A percentile compares a stretch with the other conserved stretches of the same genome.
Conservation (phyloP, 1,140 invertebrate genomes). For the Nixonia krombeini region DNA sequence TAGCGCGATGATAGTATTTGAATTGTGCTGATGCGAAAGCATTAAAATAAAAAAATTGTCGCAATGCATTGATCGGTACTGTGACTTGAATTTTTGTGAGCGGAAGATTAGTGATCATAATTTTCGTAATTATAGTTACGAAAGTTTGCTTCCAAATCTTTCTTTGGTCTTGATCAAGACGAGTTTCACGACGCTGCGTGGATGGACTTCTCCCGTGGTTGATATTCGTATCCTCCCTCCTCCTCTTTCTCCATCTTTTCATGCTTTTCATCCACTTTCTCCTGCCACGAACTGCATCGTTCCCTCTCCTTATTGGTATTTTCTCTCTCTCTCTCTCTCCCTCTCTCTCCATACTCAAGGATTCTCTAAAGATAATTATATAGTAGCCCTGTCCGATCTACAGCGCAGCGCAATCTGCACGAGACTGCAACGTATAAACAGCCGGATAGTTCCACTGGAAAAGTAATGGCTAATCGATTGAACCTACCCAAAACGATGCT, state of each 20-base stretch:
- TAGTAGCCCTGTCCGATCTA: slow-evolving; percentile 55
- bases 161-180: slow-evolving; percentile 19
- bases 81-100: neutral
- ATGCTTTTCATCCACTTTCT: too few relatives aligned
- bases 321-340: slow-evolving; percentile 20
- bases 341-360: slow-evolving; percentile 48
- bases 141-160: slow-evolving; percentile 16
- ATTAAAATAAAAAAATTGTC: too few relatives aligned
- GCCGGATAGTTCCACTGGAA: slow-evolving; percentile 51
- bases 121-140: neutral
- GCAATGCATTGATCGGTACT: too few relatives aligned
- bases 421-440: slow-evolving; percentile 53
- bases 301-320: slow-evolving; percentile 3
- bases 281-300: slow-evolving; percentile 15
- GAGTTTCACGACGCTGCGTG: slow-evolving; percentile 25
- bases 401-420: slow-evolving; percentile 27
- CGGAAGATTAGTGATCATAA: neutral
- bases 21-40: too few relatives aligned
- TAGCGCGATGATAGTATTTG: too few relatives aligned
- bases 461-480: slow-evolving; percentile 64
- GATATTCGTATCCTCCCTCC: slow-evolving; percentile 6
- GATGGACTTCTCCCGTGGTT: slow-evolving; percentile 10
- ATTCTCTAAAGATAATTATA: slow-evolving; percentile 66
- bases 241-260: slow-evolving; percentile 7
- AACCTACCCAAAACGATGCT: slow-evolving; percentile 48